phyloP scores from a whole-genome alignment of 2,888 invertebrate species.

The Drosophila putrida region DNA sequence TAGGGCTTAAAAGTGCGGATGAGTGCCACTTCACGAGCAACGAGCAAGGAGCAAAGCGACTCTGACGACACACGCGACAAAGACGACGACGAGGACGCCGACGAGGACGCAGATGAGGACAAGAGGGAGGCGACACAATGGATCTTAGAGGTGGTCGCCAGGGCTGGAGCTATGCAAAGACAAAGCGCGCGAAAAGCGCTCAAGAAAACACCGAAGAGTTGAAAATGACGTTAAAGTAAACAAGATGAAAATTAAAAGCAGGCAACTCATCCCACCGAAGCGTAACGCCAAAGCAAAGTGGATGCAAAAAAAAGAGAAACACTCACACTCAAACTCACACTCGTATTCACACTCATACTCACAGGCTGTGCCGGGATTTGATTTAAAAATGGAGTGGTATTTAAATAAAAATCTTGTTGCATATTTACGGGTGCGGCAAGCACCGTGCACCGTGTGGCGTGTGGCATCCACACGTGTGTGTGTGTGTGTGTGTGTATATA shows the following conservation, averaged over 20 bases:
- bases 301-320: conserved; percentile 29
- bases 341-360: conserved; percentile 12
- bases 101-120: conserved; percentile 4
- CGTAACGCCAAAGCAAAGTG: conserved; percentile 20
- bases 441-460: conserved; percentile 16
- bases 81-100: conserved; percentile 21
- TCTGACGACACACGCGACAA: conserved; percentile 53
- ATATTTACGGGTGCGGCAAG: conserved; percentile 61
- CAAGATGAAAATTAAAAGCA: conserved; percentile 80
- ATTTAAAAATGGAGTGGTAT: conserved; percentile 81
- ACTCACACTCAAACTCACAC: conserved; percentile 14
- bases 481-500: not conserved
- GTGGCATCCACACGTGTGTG: conserved; percentile 11
- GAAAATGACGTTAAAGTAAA: conserved; percentile 83
- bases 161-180: conserved; percentile 36
- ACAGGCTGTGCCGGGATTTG: conserved; percentile 68
- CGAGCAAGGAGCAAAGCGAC: conserved; percentile 62
- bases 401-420: conserved; percentile 79
- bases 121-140: conserved; percentile 53
- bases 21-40: conserved; percentile 80
- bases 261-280: conserved; percentile 27
- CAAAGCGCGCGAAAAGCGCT: conserved; percentile 67
- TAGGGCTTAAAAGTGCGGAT: conserved; percentile 83
- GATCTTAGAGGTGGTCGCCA: conserved; percentile 49
- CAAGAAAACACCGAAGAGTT: conserved; percentile 80